These are phyloP conservation scores for Heptranchias perlo DNA, from an alignment of 2,113 vertebrate species.

Conservation along the genomic window DNA sequence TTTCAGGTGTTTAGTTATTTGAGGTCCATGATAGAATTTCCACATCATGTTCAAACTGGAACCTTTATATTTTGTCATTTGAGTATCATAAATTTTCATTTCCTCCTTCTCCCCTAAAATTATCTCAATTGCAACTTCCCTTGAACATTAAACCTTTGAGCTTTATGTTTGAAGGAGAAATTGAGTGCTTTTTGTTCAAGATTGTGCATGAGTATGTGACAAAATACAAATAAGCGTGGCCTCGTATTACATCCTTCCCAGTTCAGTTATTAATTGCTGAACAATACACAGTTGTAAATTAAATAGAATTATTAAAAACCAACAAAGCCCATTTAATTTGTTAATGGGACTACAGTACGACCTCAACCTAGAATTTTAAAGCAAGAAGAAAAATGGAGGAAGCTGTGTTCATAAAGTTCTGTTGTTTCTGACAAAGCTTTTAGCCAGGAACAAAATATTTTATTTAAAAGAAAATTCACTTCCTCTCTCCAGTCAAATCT, in stretches of 20 bases:
- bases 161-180: not conserved
- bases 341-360: not conserved
- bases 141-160: not conserved
- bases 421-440: not conserved
- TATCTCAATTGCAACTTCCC: not conserved
- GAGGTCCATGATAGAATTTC: not conserved
- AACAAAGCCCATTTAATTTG: not conserved
- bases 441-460: slow-evolving; percentile 3
- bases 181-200: not conserved
- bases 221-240: not conserved
- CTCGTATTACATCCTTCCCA: not conserved
- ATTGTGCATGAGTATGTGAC: not conserved
- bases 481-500: not conserved
- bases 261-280: not conserved
- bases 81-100: not conserved
- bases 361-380: not conserved
- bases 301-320: not conserved
- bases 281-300: not conserved
- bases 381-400: slow-evolving; percentile 10
- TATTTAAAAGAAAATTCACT: not conserved
- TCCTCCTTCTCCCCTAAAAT: not conserved
- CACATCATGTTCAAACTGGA: not conserved
- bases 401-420: not conserved
- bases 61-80: not conserved
- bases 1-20: not conserved